Evolutionary conservation across 2,113 vertebrate species (phyloP).

Genomic region (Micronisus gabar): DNA sequence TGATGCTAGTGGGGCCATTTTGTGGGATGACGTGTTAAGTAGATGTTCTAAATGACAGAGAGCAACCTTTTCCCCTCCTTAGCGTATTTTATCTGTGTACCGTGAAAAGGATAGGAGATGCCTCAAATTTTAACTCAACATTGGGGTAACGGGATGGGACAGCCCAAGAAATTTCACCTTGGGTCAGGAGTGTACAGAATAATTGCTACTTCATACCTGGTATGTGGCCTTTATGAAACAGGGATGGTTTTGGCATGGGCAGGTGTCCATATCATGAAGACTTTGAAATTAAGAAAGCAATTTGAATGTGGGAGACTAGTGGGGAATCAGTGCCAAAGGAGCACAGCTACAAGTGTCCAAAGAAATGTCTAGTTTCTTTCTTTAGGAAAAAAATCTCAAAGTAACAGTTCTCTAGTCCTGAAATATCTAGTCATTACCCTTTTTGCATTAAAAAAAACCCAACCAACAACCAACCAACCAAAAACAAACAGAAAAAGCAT

Average conservation of each 20-base stretch:
- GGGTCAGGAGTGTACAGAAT: background rate
- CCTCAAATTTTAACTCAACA: background rate
- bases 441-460: background rate
- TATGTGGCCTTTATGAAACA: background rate
- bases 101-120: background rate
- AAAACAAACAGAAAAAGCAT: background rate
- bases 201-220: background rate
- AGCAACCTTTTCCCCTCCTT: background rate
- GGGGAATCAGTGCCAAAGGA: background rate
- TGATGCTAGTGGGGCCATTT: background rate
- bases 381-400: background rate
- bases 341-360: background rate
- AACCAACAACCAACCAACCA: too few species aligned
- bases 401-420: background rate
- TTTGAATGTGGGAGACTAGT: background rate
- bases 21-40: background rate
- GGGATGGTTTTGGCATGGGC: background rate
- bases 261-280: background rate
- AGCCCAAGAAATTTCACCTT: background rate
- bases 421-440: background rate
- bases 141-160: background rate
- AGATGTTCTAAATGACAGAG: background rate
- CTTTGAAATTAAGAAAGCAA: background rate
- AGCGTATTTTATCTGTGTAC: background rate
- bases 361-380: background rate